Evolutionary conservation across 1,140 invertebrate genomes (phyloP).

Genomic region (Phortica variegata): DNA sequence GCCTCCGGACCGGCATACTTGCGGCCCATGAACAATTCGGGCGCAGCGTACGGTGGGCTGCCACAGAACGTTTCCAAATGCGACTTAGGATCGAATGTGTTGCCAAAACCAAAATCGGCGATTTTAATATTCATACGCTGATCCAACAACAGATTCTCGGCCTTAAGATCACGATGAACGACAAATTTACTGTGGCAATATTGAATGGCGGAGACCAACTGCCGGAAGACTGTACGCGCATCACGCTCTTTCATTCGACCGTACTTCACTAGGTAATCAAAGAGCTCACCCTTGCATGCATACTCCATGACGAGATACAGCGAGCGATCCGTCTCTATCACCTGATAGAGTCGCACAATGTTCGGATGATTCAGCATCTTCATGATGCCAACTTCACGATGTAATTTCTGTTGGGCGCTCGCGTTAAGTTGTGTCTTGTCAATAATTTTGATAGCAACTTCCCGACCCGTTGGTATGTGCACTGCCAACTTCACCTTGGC

Average conservation of each 20-base stretch:
- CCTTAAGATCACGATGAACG: constrained; percentile 93
- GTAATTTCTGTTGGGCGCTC: constrained; percentile 89
- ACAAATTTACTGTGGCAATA: constrained; percentile 99
- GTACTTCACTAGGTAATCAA: constrained; percentile 98
- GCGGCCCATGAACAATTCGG: constrained; percentile 99
- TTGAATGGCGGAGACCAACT: constrained; percentile 99
- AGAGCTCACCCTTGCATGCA: constrained; percentile 97
- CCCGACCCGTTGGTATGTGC: constrained; percentile 97
- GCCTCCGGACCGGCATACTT: constrained; percentile 99
- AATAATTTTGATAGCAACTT: constrained; percentile 99
- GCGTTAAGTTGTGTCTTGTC: constrained; percentile 99
- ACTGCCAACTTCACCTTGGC: constrained; percentile 99
- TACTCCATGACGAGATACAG: constrained; percentile 99
- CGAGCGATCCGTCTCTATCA: constrained; percentile 99
- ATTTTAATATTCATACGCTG: constrained; percentile 99
- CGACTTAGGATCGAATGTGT: constrained; percentile 97
- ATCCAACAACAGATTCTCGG: constrained; percentile 97
- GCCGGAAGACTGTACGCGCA: constrained; percentile 97
- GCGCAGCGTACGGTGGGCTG: constrained; percentile 98
- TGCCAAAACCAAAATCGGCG: constrained; percentile 99
- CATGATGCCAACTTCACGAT: constrained; percentile 95
- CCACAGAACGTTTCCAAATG: constrained; percentile 99
- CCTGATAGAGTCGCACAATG: constrained; percentile 99
- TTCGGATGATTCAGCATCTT: constrained; percentile 99
- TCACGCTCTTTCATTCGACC: constrained; percentile 99